Base-by-base conservation (phyloP, 2,888 invertebrate genomes). In the Drosophila imparisetae region DNA sequence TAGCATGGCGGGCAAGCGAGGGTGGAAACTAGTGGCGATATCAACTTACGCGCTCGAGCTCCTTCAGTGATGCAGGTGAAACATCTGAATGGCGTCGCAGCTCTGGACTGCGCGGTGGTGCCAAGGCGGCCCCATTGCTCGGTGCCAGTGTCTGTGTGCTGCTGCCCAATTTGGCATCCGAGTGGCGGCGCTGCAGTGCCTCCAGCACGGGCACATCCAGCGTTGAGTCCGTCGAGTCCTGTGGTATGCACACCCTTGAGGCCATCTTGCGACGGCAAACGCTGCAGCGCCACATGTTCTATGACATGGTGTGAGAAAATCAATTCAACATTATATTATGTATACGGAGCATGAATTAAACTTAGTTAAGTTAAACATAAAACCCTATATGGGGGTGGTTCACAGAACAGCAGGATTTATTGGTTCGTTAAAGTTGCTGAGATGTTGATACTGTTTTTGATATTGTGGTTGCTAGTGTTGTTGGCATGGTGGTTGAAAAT, bases 221-320 rank as follows among this genome's bases (percentile, higher is more conserved):
- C 83, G 96, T 93, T 4, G 97, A 97, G 92, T 97, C 97, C n/a
- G 96, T 96, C 74, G 97, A 97, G 91, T 97, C 97, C 91, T 97
- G 97, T 5, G 95, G 94, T 36, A 97, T 95, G 58, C 96, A 96
- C 36, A 96, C 94, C 34, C 97, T 94, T 18, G 96, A 96, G 64
- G 95, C 96, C 78, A 97, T 95, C 93, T 97, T 97, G 78, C 96
- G 95, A 36, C 97, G 95, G 92, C 98, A 98, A 24, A 98, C 97
- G 80, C 97, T 97, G 93, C 98, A 98, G 68, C 96, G 95, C 98
- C 98, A 98, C 85, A 95, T 95, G 79, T 94, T 95, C 96, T 96
- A 24, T 0, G 91, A 4, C 24, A 10, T 86, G 64, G 38, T 48
- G 34, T 29, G 55, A 42, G 40, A 59, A 77, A 76, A 79, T 76